These are phyloP conservation scores for Emydocephalus ijimae DNA, from an alignment of 2,113 vertebrate genomes.

Conservation along the genomic window DNA sequence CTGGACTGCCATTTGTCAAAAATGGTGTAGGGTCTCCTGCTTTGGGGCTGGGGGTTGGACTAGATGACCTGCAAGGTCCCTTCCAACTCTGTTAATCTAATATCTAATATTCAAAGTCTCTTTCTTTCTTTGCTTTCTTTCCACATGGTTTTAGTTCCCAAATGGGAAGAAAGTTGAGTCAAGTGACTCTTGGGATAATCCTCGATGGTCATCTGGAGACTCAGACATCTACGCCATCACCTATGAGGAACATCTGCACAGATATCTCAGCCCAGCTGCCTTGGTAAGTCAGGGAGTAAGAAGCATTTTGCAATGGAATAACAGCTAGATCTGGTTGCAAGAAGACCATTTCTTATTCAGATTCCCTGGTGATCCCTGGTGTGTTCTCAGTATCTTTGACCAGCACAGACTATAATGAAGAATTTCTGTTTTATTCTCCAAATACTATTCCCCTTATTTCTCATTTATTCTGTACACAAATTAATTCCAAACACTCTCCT, in stretches of 20 bases:
- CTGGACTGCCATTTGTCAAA: too few species aligned
- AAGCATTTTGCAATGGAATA: too few species aligned
- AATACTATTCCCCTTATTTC: background rate
- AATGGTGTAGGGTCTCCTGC: too few species aligned
- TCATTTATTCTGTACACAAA: background rate
- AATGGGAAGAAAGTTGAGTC: background rate
- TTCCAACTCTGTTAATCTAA: too few species aligned
- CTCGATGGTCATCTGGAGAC: background rate
- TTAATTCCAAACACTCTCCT: too few species aligned
- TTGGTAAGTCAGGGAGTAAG: background rate
- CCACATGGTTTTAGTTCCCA: background rate
- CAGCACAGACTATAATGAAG: too few species aligned
- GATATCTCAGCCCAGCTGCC: background rate
- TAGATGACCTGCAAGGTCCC: too few species aligned
- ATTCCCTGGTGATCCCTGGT: background rate
- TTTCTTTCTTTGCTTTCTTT: too few species aligned
- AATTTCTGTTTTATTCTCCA: background rate
- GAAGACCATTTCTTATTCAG: background rate
- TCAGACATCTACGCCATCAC: conserved; percentile 4
- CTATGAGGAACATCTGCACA: conserved; percentile 13
- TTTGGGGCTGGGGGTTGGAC: too few species aligned
- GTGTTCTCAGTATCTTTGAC: background rate
- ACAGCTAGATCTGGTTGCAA: background rate
- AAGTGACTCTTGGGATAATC: background rate
- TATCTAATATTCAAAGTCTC: too few species aligned